Percentiles rank a stretch among this genome's conserved stretches.
Conservation (phyloP, 2,113 vertebrate genomes). For the Micronycteris hirsuta region DNA sequence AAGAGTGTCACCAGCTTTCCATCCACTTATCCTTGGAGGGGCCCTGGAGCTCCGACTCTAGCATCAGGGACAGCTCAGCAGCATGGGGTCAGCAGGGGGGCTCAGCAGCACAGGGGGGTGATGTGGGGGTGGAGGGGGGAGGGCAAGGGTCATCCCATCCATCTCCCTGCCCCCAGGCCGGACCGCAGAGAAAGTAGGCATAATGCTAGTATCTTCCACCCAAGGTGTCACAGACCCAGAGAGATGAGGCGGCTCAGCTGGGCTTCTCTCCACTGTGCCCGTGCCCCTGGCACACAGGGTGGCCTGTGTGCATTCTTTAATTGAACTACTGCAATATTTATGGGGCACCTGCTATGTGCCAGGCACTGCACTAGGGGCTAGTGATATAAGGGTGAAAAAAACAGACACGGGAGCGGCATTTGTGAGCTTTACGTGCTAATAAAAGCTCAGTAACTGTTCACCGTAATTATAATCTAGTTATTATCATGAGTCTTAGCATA, state of each 20-base stretch:
- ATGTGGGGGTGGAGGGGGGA: too few species aligned
- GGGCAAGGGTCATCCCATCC: not conserved
- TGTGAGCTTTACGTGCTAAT: not conserved
- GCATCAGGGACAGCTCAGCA: slow-evolving; percentile 80
- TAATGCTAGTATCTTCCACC: accelerated
- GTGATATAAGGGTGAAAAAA: not conserved
- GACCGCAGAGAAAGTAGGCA: not conserved
- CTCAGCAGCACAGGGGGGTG: not conserved
- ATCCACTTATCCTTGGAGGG: slow-evolving; percentile 79
- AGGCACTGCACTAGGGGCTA: not conserved
- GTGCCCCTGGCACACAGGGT: too few species aligned
- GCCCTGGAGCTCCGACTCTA: slow-evolving; percentile 84
- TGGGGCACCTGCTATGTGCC: not conserved
- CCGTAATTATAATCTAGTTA: too few species aligned
- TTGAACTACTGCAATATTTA: not conserved
- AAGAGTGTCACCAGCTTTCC: slow-evolving; percentile 82
- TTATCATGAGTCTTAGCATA: not conserved
- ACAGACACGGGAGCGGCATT: not conserved
- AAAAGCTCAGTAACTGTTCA: not conserved
- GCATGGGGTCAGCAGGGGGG: slow-evolving; percentile 68
- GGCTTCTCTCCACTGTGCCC: not conserved
- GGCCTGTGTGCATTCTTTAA: not conserved
- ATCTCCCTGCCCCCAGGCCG: not conserved
- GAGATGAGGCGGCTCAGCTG: not conserved
- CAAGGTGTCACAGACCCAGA: not conserved